Evolutionary conservation across 2,888 invertebrate genomes (phyloP), one percentile per base, ranked within the genome.

Genomic region (Cremastinae sp.): DNA sequence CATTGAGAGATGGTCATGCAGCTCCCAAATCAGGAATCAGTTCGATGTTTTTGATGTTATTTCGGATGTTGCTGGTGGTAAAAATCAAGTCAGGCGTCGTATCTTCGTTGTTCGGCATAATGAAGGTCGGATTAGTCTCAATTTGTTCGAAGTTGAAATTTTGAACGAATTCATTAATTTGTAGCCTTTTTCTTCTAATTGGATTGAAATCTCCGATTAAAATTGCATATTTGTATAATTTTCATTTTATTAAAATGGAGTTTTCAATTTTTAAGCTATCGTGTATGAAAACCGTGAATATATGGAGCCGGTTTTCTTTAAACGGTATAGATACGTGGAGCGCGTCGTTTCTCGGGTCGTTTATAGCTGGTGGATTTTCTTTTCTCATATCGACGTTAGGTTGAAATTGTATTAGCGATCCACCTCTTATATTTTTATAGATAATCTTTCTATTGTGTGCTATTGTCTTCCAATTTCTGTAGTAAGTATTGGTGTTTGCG

Each of bases 211-310:
- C 45, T 3, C 59, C 28, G 1, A 59, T 9, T 0, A 65, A 35
- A 8, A 65, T n/a, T 3, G 18, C 43, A n/a, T 64, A 65, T 35
- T 66, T 55, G 9, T 28, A 66, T 28, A 18, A 3, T 20, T 66
- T 66, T 12, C 55, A 20, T 45, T 56, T 56, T 4, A n/a, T 45
- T 0, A 56, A 16, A n/a, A 66, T 41, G 10, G 56, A 35, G n/a
- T 66, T 65, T 65, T 65, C 55, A 14, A 65, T 65, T 16, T 16
- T 2, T 16, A 43, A 37, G 16, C 10, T 16, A 22, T 43, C 49
- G 20, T 72, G 64, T 9, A 65, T 28, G 22, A 65, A 72, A 3
- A 72, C 39, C 5, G 64, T 9, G 3, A 72, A 49, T 9, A 72
- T 64, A 20, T 72, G 72, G 14, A 72, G 28, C n/a, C 64, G 37